Conservation (phyloP, 2,113 vertebrate species). For the Antechinus flavipes region DNA sequence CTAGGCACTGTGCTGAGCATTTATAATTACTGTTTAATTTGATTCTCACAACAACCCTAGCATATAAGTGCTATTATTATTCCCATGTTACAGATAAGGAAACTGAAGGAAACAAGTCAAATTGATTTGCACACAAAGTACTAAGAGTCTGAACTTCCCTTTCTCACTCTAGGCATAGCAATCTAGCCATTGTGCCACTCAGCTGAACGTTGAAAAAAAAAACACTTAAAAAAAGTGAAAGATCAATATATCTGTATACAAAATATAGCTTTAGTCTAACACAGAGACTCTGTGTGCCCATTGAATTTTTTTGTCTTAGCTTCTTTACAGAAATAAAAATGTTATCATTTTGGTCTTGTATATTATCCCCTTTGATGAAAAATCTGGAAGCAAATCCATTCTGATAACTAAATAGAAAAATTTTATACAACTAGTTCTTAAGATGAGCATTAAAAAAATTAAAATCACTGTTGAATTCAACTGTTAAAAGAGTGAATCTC, state of each 20-base stretch:
- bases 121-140: background rate
- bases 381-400: background rate
- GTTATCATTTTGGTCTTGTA: background rate
- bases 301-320: background rate
- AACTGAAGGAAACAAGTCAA: background rate
- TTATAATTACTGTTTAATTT: background rate
- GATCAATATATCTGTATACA: background rate
- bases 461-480: constrained; percentile 31
- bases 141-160: background rate
- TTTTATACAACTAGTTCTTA: background rate
- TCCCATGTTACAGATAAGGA: background rate
- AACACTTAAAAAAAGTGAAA: background rate
- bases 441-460: background rate
- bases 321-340: background rate
- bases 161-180: background rate
- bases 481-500: background rate
- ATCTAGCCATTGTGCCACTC: background rate
- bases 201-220: background rate
- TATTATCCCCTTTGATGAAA: background rate
- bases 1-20: background rate
- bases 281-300: too few species aligned
- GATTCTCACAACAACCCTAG: background rate
- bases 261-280: too few species aligned
- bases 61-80: background rate
- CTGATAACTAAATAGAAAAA: background rate